Evolutionary conservation across 2,113 vertebrate species (phyloP), one percentile per base, ranked within the genome.

Genomic region (Dipodomys ordii): DNA sequence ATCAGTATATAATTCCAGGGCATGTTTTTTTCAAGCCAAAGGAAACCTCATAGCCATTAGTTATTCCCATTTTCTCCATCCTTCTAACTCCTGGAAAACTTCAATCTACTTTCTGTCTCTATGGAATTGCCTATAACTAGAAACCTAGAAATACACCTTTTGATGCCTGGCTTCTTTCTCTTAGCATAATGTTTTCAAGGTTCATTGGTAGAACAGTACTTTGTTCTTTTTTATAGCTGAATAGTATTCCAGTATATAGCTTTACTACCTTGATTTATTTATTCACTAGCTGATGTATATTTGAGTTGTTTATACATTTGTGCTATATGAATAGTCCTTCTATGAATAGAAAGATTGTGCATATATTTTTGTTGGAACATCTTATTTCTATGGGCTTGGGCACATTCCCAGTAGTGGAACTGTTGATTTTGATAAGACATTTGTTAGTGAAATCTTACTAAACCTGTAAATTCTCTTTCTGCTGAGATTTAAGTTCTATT

Each of bases 361-460:
- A 60, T 18, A 87, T 18, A 20, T 28, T 94, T 93, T 92, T 60
- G 39, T 88, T 93, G 92, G 53, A 87, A 71, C 16, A 73, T 20
- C 25, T 90, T 22, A 65, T 94, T 95, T 68, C 35, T 79, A 12
- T 83, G 32, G 6, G 90, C 27, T 94, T 32, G 28, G 44, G 13
- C 69, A 20, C 19, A 62, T 39, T 74, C 22, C 16, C n/a, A 94
- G 15, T 44, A 89, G 60, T 60, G 22, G 62, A 84, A 87, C 62
- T 64, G 49, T 22, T 94, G 95, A 94, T 15, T 86, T 35, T 65
- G 27, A 83, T 91, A 20, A 71, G n/a, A 30, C n/a, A 67, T 88
- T 92, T 94, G 30, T 78, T 80, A 92, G 15, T 77, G 39, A 92
- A 91, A 86, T 88, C 49, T 93, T 92, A 86, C 35, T 72, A 76